Base-by-base conservation (phyloP, 2,888 invertebrate genomes). In the Xestia sexstrigata region DNA sequence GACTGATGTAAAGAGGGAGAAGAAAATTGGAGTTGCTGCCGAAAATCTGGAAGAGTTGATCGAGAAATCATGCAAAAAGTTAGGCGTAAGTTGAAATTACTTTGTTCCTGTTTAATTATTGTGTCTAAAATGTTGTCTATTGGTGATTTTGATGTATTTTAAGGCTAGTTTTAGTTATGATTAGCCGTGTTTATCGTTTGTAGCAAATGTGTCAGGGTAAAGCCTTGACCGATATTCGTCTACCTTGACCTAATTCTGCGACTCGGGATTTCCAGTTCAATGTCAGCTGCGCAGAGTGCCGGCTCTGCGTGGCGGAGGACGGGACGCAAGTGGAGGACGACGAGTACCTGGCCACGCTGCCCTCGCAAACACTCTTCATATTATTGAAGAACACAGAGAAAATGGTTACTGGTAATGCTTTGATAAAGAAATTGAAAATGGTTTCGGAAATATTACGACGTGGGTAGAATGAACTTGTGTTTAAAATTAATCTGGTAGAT, bases 321-420 rank as follows among this genome's bases (percentile, higher is more conserved):
- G 98, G 98, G 71, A 98, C 98, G 49, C 96, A 97, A 87, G 97
- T 98, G 30, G 97, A 97, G 66, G 98, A 98, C 88, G 98, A 98
- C 87, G 98, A 98, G 52, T 99, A 98, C 92, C 97, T 98, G 89
- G 94, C 96, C 82, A 98, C 98, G 0, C 91, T 99, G 74, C 97
- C 98, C 70, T 95, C 98, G 0, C 98, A 99, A 93, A 98, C 98
- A 0, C 96, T 98, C 26, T 97, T 99, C 77, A 97, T 98, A 78
- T 93, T 97, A 66, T 95, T 97, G 74, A 94, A 94, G 82, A 91
- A 95, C 74, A 94, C 96, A 84, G 97, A 97, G 87, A 94, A 96
- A 90, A 97, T 97, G 94, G 96, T 97, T 92, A 97, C 97, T 93
- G 97, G 97, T 97, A 94, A 60, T 90, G 95, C 92, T 90, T 86